Base-by-base conservation (phyloP, 2,888 invertebrate genomes). In the Cheilosia vulpina region DNA sequence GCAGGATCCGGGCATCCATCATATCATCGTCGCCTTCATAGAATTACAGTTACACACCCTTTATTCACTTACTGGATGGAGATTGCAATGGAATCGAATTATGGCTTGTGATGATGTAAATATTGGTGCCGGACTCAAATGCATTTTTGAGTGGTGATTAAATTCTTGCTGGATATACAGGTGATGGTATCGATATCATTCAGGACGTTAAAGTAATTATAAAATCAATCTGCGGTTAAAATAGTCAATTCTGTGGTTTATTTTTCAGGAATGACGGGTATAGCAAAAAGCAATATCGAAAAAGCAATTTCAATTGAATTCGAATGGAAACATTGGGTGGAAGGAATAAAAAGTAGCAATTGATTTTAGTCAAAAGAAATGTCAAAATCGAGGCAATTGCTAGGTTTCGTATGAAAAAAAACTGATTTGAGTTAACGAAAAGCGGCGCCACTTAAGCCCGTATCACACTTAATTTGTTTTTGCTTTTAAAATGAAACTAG, bases 11-110 rank as follows among this genome's bases (percentile, higher is more conserved):
- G 31, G 31, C 41, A 73, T 31, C 68, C 50, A 63, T 57, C 50
- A 63, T 50, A 68, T 27, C 62, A 27, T 27, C 52, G 24, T 27
- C 13, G 24, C 24, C 45, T 9, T 17, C 45, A n/a, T 6, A 52
- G 52, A 52, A 24, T 27, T 52, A 60, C 47, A 43, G 47, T 27
- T 31, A 31, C n/a, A 81, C 31, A 21, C 31, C 43, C 75, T 53
- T 83, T 73, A 83, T 76, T 65, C 79, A 45, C 47, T 80, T 58
- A 66, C 65, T 75, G 80, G 71, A 75, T 80, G 80, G 58, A 84
- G 75, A 84, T 84, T 84, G 84, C 85, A 85, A 63, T 85, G 19
- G 68, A 81, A 85, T 85, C 72, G 80, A 58, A 85, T 85, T 85
- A 85, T 43, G 65, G 45, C 31, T 43, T 52, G 78, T 52, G 24